Evolutionary conservation across 2,797 vertebrate genomes (phyloP), one percentile per base, ranked within the genome.

Genomic region (Sciurus vulgaris): DNA sequence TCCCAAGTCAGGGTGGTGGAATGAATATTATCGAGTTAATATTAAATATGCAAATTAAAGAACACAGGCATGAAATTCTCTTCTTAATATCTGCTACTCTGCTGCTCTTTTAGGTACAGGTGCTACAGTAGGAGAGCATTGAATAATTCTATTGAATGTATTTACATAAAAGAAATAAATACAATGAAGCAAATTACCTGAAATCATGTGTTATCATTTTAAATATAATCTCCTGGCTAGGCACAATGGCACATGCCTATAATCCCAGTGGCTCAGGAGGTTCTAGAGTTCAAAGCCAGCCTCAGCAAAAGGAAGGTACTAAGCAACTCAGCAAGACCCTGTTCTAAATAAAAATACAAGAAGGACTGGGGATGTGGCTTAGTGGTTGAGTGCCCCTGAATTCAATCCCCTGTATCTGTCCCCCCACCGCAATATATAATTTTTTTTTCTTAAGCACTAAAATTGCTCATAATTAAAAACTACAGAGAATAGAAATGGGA

Each of bases 141-240:
- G 76, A 95, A 67, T 61, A 49, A 54, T 38, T 3, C 17, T 70
- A 14, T 18, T 85, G 9, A 83, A 72, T 63, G 3, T 1, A 86
- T 67, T 90, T 79, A 26, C 30, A 89, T 51, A 77, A 92, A 77
- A 83, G 82, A 88, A 92, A 77, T 10, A 86, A 84, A 92, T 54
- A 73, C 10, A 82, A 76, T 67, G 5, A 83, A 93, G 72, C 15
- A 87, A 41, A 76, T 69, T 33, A 54, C 20, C 26, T 67, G 2
- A 89, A 90, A 33, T 54, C 24, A 22, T 18, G 83, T 44, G 22
- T 70, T 73, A 72, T 13, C 11, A 65, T 74, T 93, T 51, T 85
- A 77, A 79, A 41, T 54, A 51, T 77, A 24, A 83, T 70, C 18
- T 87, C 30, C 74, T 93, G 44, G 44, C 44, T 47, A 47, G 44